Evolutionary conservation across 2,888 invertebrate species (phyloP).

Genomic region (Xylocampa areola): DNA sequence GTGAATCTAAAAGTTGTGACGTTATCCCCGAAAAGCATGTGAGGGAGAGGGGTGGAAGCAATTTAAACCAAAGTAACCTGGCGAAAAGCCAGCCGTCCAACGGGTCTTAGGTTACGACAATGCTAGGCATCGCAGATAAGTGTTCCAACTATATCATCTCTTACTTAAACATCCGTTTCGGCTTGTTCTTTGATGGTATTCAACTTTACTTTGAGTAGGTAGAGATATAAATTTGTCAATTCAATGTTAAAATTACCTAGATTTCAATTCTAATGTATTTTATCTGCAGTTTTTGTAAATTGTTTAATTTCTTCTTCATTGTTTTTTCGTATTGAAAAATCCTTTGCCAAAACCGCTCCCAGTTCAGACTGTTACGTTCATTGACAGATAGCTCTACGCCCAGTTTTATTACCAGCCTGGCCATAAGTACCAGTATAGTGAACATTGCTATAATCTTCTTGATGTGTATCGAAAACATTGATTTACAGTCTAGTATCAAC

Average conservation of each 20-base stretch:
- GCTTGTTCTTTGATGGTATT: constrained; percentile 51
- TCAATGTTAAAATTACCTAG: background rate
- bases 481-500: background rate
- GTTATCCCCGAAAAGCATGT: constrained; percentile 65
- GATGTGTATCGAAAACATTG: constrained; percentile 5
- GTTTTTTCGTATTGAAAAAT: constrained; percentile 21
- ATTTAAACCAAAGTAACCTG: constrained; percentile 82
- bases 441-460: background rate
- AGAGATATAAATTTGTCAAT: too few species aligned
- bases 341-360: constrained; percentile 36
- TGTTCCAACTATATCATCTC: constrained; percentile 72
- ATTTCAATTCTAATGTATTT: constrained; percentile 1
- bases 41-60: constrained; percentile 71
- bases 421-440: too few species aligned
- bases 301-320: constrained; percentile 14
- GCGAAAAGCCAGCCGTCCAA: constrained; percentile 77
- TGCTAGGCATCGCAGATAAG: constrained; percentile 76
- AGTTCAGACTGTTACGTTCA: constrained; percentile 5
- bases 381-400: too few species aligned
- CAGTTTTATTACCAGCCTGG: too few species aligned
- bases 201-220: constrained; percentile 10
- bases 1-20: constrained; percentile 52
- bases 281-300: constrained; percentile 8
- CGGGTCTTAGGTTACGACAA: constrained; percentile 75
- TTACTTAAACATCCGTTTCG: constrained; percentile 65